phyloP scores from a whole-genome alignment of 2,888 invertebrate species.

The Spilosoma lubricipeda region DNA sequence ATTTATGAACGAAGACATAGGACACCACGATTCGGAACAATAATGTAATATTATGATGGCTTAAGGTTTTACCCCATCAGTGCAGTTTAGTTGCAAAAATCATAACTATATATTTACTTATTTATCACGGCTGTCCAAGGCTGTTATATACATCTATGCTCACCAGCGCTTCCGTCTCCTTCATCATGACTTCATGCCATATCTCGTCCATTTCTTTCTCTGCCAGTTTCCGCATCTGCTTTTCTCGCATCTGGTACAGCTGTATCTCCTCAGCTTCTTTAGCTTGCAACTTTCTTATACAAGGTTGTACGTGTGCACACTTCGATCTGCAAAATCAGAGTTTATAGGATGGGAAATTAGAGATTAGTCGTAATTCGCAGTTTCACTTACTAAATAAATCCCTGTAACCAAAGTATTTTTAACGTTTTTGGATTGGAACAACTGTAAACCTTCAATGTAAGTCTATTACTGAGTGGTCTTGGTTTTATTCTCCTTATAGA shows the following conservation, averaged over 20 bases:
- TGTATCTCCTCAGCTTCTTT: constrained; percentile 85
- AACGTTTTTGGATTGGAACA: too few relatives aligned
- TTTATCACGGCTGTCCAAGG: not conserved
- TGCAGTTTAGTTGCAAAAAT: not conserved
- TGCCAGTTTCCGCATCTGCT: constrained; percentile 79
- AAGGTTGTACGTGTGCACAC: constrained; percentile 74
- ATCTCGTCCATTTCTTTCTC: constrained; percentile 86
- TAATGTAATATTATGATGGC: too few relatives aligned
- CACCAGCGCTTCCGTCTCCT: constrained; percentile 84
- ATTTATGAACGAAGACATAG: not conserved
- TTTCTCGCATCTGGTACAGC: constrained; percentile 87
- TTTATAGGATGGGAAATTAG: not conserved
- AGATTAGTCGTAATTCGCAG: too few relatives aligned
- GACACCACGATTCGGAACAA: too few relatives aligned
- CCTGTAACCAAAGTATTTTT: too few relatives aligned
- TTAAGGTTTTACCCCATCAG: not conserved
- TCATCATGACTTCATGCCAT: constrained; percentile 87
- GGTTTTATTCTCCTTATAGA: too few relatives aligned
- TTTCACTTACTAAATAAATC: too few relatives aligned
- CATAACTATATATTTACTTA: not conserved
- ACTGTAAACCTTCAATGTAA: too few relatives aligned
- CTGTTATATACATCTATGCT: constrained; percentile 1
- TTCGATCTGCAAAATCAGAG: constrained; percentile 64
- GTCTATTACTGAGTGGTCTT: too few relatives aligned
- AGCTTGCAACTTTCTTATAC: constrained; percentile 76